These are phyloP conservation scores for Hydrolagus affinis DNA, from an alignment of 2,113 vertebrate species.

Conservation along the genomic window DNA sequence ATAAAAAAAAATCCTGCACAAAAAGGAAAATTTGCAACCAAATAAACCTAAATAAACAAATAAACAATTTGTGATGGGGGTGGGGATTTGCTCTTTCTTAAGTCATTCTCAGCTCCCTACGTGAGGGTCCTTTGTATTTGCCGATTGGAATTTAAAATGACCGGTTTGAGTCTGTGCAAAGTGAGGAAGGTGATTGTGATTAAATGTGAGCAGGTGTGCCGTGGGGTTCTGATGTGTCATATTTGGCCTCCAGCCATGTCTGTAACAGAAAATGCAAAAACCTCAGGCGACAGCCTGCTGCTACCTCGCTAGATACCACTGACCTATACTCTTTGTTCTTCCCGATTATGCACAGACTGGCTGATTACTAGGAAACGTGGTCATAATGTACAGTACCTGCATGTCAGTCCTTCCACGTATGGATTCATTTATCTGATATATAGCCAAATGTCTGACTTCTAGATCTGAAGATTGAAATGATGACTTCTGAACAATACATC, in stretches of 20 bases:
- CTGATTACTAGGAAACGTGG: not conserved
- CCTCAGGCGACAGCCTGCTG: not conserved
- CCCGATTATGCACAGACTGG: not conserved
- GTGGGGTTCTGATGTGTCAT: not conserved
- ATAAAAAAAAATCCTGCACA: too few species aligned
- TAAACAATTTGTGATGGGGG: too few species aligned
- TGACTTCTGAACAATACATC: not conserved
- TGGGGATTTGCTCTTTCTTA: too few species aligned
- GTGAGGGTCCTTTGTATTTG: too few species aligned
- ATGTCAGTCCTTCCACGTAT: not conserved
- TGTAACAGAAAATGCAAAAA: not conserved
- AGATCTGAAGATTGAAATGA: constrained; percentile 4
- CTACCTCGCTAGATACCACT: not conserved
- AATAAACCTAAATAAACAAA: too few species aligned
- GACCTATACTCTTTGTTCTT: not conserved
- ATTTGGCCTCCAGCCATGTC: not conserved
- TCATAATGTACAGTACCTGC: not conserved
- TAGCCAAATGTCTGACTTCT: not conserved
- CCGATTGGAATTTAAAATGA: too few species aligned
- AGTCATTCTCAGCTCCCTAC: too few species aligned
- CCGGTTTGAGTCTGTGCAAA: too few species aligned
- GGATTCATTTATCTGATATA: constrained; percentile 3
- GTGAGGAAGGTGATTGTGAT: not conserved
- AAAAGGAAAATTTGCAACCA: too few species aligned
- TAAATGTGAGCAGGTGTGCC: not conserved